Conservation (phyloP, 2,888 invertebrate genomes). For the Ichneumon xanthorius region DNA sequence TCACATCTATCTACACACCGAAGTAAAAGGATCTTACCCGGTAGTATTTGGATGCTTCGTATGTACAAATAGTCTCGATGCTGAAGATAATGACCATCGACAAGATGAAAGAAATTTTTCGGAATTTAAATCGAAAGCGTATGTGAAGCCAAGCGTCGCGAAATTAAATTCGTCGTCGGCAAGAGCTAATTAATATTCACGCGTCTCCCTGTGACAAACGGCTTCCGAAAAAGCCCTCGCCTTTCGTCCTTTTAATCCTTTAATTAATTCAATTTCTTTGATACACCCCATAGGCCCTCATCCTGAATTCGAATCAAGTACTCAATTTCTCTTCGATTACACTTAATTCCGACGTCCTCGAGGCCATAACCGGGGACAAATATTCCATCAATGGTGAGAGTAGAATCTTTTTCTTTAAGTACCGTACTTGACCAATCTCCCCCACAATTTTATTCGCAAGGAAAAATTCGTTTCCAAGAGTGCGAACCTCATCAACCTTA, state of each 20-base stretch:
- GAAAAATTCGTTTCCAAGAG: background rate
- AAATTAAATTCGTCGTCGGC: slow-evolving; percentile 33
- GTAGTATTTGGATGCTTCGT: background rate
- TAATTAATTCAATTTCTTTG: slow-evolving; percentile 77
- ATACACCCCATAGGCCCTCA: slow-evolving; percentile 57
- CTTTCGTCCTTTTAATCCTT: slow-evolving; percentile 69
- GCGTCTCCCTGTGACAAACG: slow-evolving; percentile 74
- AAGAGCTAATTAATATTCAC: slow-evolving; percentile 79
- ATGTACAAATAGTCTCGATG: background rate
- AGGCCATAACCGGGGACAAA: slow-evolving; percentile 48
- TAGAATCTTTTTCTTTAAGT: slow-evolving; percentile 15
- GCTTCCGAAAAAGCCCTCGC: slow-evolving; percentile 56
- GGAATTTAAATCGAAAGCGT: background rate
- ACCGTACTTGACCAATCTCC: slow-evolving; percentile 30
- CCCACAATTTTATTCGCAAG: too few relatives aligned
- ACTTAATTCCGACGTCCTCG: slow-evolving; percentile 55
- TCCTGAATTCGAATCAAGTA: slow-evolving; percentile 65
- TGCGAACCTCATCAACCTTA: background rate
- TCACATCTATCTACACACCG: background rate
- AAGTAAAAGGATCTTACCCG: background rate
- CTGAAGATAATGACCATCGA: background rate
- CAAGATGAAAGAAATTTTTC: background rate
- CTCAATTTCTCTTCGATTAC: slow-evolving; percentile 66
- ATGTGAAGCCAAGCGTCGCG: background rate
- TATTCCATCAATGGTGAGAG: slow-evolving; percentile 42